Conservation (phyloP, 2,888 invertebrate genomes). For the Clitarchus hookeri region DNA sequence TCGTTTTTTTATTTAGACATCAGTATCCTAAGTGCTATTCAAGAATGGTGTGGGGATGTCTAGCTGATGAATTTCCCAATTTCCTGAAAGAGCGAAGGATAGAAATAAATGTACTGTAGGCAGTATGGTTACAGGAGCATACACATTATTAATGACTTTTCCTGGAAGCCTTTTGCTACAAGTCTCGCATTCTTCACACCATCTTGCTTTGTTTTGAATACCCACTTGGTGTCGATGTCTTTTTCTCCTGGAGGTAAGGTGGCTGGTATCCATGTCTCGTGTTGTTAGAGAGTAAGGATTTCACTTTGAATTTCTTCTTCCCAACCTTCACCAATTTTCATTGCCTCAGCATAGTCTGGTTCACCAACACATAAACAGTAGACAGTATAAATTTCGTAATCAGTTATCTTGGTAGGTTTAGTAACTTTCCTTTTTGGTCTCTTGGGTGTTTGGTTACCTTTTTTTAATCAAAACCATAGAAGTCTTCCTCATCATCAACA, state of each 20-base stretch:
- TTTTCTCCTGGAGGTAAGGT: not conserved
- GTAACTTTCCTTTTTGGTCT: not conserved
- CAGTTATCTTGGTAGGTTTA: not conserved
- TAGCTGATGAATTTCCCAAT: not conserved
- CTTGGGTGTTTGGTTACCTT: not conserved
- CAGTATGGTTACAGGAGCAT: not conserved
- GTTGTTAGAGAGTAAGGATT: not conserved
- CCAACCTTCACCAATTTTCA: not conserved
- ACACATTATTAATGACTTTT: not conserved
- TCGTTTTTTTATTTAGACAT: not conserved
- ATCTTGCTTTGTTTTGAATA: conserved; percentile 1
- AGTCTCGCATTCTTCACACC: not conserved
- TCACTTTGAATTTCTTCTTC: not conserved
- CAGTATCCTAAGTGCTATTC: not conserved
- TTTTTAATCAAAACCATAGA: not conserved
- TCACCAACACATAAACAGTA: conserved; percentile 10
- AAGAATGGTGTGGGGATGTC: not conserved
- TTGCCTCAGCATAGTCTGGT: not conserved
- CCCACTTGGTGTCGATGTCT: not conserved
- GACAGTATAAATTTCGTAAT: not conserved
- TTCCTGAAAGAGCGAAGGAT: too few relatives aligned
- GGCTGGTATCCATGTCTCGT: not conserved
- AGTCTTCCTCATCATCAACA: not conserved
- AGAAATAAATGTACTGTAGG: not conserved
- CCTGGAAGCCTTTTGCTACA: not conserved